Evolutionary conservation across 2,113 vertebrate genomes (phyloP), one percentile per base, ranked within the genome.

Genomic region (Pycnonotus jocosus): DNA sequence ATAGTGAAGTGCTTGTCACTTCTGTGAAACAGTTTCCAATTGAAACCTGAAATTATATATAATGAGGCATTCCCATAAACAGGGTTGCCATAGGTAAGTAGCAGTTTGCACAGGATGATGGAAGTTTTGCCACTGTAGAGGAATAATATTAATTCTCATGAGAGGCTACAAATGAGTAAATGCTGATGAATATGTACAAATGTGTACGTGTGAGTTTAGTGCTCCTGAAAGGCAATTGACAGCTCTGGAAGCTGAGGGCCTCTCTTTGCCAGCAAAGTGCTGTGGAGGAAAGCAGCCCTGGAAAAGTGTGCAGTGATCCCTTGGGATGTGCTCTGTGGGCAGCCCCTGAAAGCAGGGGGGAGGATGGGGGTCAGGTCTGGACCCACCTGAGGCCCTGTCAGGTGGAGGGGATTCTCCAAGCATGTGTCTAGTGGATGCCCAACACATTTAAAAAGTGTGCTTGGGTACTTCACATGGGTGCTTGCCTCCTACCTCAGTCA

Each of bases 1-100:
- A 83, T 14, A 45, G 64, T 27, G 56, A 92, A 66, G 37, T 81
- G 40, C 68, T 81, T 92, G 86, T 94, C 95, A 95, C 47, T 92
- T 93, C 73, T 85, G 61, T 81, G 28, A 81, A 94, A 60, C 69
- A 61, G 57, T 45, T 92, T 95, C 84, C 73, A 89, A 7, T 38
- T 92, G 92, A 95, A 91, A 95, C 57, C 86, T 95, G 77, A 91
- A 96, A 93, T 96, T 88, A 83, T 16, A 57, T 72, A 33, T 84
- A 94, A 94, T 91, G 89, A 96, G 80, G 48, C 80, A 54, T 83
- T 69, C 65, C 90, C 79, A 69, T 81, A 81, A 81, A 69, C 56
- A 72, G 64, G 51, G 64, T 78, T 93, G 88, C 94, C 1, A 0
- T 81, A 84, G 90, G 92, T 96, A 57, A 90, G 79, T 60, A 90